Conservation (phyloP, 2,797 vertebrate species). For the Sebastes trivittatus region DNA sequence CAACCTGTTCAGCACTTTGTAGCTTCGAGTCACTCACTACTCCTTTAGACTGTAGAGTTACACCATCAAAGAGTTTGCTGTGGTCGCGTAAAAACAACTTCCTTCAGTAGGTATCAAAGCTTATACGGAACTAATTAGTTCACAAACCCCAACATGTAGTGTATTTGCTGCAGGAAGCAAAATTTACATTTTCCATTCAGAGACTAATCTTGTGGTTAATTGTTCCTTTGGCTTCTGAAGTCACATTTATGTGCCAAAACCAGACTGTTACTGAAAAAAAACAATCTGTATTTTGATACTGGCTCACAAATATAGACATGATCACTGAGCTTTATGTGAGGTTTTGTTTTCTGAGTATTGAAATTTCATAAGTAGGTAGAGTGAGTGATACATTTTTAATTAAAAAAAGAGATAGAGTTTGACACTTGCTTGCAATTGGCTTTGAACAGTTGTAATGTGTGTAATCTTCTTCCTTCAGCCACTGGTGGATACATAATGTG, state of each 20-base stretch:
- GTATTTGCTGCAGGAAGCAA: slow-evolving; percentile 31
- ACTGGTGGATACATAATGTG: background rate
- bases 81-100: slow-evolving; percentile 29
- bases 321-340: background rate
- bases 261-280: background rate
- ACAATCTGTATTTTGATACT: background rate
- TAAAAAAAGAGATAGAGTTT: background rate
- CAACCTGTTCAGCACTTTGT: slow-evolving; percentile 53
- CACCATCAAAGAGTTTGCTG: slow-evolving; percentile 53
- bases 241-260: background rate
- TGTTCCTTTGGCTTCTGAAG: slow-evolving; percentile 3
- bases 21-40: slow-evolving; percentile 36
- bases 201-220: slow-evolving; percentile 1
- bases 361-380: background rate
- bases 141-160: background rate
- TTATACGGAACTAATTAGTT: slow-evolving; percentile 47
- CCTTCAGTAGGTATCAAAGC: slow-evolving; percentile 41
- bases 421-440: background rate
- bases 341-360: background rate
- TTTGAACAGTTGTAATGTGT: background rate
- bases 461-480: background rate
- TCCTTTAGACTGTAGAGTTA: slow-evolving; percentile 22
- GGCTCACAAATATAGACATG: background rate
- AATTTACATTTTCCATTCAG: slow-evolving; percentile 29
- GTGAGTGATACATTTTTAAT: slow-evolving; percentile 27